Conservation (phyloP, 2,888 invertebrate species). For the Drosophila infuscata region DNA sequence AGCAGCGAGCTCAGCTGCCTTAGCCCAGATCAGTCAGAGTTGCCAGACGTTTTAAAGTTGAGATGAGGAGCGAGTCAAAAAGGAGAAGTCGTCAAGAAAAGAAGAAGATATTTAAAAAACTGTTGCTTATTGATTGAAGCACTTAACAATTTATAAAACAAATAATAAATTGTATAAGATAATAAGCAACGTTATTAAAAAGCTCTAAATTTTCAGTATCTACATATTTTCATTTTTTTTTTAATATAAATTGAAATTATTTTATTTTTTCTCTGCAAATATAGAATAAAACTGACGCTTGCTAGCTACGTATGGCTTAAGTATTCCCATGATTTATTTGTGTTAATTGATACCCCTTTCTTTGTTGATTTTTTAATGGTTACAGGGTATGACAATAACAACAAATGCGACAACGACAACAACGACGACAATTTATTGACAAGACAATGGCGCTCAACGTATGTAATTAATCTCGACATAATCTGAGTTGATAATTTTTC, state of each 20-base stretch:
- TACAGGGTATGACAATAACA: constrained; percentile 38
- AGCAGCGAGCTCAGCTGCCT: neutral
- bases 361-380: neutral
- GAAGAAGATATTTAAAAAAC: no score
- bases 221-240: neutral
- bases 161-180: neutral
- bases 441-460: constrained; percentile 83
- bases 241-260: neutral
- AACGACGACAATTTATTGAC: constrained; percentile 81
- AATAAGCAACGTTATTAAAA: neutral
- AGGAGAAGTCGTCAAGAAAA: neutral
- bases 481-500: constrained; percentile 84
- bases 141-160: neutral
- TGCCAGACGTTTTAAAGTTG: neutral
- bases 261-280: neutral
- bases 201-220: rapidly evolving
- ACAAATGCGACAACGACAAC: constrained; percentile 49
- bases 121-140: neutral
- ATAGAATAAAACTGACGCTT: neutral
- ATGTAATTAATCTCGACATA: constrained; percentile 85
- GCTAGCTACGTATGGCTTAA: no score
- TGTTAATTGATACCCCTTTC: neutral
- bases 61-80: neutral
- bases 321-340: neutral
- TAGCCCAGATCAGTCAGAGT: neutral